phyloP scores from a whole-genome alignment of 1,140 invertebrate species.

The Pogonus chalceus region DNA sequence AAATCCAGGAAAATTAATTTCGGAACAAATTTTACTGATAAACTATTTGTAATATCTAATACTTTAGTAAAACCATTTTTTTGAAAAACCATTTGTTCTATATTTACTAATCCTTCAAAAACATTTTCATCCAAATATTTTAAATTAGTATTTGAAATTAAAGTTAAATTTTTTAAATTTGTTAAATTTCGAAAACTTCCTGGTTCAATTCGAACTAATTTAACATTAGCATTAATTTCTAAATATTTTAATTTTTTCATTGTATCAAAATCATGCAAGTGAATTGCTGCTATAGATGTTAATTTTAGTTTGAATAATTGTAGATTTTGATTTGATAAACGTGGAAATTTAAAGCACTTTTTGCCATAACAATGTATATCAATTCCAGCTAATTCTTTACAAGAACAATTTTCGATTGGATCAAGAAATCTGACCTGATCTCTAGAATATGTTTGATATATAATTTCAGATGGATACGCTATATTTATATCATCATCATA shows the following conservation, averaged over 20 bases:
- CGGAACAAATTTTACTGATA: conserved; percentile 18
- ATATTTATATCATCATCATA: too few relatives aligned
- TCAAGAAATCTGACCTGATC: too few relatives aligned
- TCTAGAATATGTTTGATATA: too few relatives aligned
- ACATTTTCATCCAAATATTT: conserved; percentile 18
- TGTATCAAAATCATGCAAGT: not conserved
- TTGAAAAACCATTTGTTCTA: conserved; percentile 21
- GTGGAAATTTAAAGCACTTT: too few relatives aligned
- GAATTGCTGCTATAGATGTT: not conserved
- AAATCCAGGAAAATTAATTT: conserved; percentile 19
- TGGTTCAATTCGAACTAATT: conserved; percentile 19
- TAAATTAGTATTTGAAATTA: conserved; percentile 26
- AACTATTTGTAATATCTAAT: conserved; percentile 16
- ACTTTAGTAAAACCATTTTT: conserved; percentile 27
- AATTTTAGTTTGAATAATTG: not conserved
- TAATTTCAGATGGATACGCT: too few relatives aligned
- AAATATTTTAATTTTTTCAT: conserved; percentile 16
- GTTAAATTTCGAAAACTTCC: conserved; percentile 24
- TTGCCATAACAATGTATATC: too few relatives aligned
- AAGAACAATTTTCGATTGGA: too few relatives aligned
- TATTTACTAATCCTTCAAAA: conserved; percentile 24
- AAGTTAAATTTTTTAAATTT: conserved; percentile 23
- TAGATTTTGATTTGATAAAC: too few relatives aligned
- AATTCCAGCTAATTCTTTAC: too few relatives aligned
- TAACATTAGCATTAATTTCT: conserved; percentile 24